Base-by-base conservation (phyloP, 2,113 vertebrate species). In the Neogale vison region DNA sequence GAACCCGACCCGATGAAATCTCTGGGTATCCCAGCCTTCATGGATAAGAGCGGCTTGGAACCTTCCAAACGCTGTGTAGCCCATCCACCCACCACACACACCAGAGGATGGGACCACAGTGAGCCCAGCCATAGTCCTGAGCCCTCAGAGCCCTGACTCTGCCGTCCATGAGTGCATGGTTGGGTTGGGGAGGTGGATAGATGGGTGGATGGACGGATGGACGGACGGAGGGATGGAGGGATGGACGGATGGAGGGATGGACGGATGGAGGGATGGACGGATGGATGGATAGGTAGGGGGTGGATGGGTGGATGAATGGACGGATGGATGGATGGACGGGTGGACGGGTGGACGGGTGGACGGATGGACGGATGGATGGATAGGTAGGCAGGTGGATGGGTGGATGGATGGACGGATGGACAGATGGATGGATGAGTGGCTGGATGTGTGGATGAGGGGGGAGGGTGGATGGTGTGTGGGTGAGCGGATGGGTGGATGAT, bases 211-310 rank as follows among this genome's bases (percentile, higher is more conserved):
- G 4, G 10, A 10, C 34, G 31, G 7, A 1, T 36, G 14, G 8
- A 0, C 24, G 45, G 4, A 5, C 20, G 23, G 47, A 42, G 4
- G 4, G 42, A 1, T 39, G 14, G 63, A 4, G 50, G 45, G 23
- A 0, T 71, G 12, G 34, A 7, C 6, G 5, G 69, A 0, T 63
- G 55, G 63, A 0, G 18, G 45, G 29, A 0, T 26, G 47, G 47
- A 0, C 7, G 12, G 7, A 3, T n/a, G 34, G 45, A 45, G 6
- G 1, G 11, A 12, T 47, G 4, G 15, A 9, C 47, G 31, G 7
- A 2, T 36, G 13, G 14, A 0, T n/a, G 63, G 1, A 0, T n/a
- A 45, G 1, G 13, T 29, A n/a, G n/a, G n/a, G 31, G 7, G 1
- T 36, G 13, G 14, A 0, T n/a, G 63, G 1, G 13, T 29, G 34